Evolutionary conservation across 1,140 invertebrate species (phyloP), one percentile per base, ranked within the genome.

Genomic region (Carcinoscorpius rotundicauda): DNA sequence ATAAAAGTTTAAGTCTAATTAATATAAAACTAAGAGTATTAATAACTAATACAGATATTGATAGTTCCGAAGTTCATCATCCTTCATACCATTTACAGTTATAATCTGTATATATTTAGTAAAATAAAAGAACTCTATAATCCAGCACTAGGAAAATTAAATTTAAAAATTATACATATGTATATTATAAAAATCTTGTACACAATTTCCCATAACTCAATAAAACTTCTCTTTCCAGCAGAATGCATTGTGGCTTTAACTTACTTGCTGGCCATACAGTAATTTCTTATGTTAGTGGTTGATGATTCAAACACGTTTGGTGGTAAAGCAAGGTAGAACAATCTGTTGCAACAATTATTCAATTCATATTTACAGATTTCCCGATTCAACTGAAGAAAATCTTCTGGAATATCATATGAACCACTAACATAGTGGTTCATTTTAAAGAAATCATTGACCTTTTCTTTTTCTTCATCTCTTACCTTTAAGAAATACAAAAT

Each of bases 271-370:
- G 85, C 83, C 85, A 96, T 89, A 78, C 94, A 98, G 56, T 85
- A 82, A 65, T 87, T 84, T 73, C 86, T 86, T 49, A 99, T 86
- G 72, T 94, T 87, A 4, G 87, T 79, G 0, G 95, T 95, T 0
- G 94, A 92, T 67, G 81, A 73, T 78, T 93, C 86, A 78, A 97
- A 99, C 2, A 99, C 92, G 57, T 86, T 90, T 0, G 97, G 97
- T 52, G 97, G 97, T 52, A 99, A 79, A 10, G 97, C 97, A 69
- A 99, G 81, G 77, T 99, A 99, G 78, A 98, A 99, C 49, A 99
- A 80, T 72, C 97, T 82, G 76, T 98, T 94, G 0, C 86, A 85
- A 49, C 53, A 52, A 11, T 66, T 6, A 56, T 69, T 71, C 4
- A 60, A 69, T 76, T 93, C 87, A 71, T 82, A 79, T 66, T 80